Base-by-base conservation (phyloP, 1,140 invertebrate genomes). In the Octopus sinensis region DNA sequence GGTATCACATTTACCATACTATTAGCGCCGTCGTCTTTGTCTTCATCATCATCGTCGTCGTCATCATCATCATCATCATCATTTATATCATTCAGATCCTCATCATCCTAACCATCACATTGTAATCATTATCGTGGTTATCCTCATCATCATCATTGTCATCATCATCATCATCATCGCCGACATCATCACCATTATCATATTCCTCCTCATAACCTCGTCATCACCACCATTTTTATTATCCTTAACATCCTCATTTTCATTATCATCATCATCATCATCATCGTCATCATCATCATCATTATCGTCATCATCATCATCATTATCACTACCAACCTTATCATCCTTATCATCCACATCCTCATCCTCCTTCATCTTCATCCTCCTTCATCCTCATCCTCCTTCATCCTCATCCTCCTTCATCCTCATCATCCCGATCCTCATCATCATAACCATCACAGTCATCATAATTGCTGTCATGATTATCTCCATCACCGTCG, bases 211-310 rank as follows among this genome's bases (percentile, higher is more conserved):
- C 13, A n/a, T 23, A 13, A n/a, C 12, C 51, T 23, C 12, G 4
- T 5, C 5, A 4, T 78, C 51, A 5, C 76, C 76, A 13, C 51
- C 12, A 78, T 78, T 13, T 51, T 12, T 78, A 23, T 13, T 78
- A 78, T 51, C 4, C 13, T 51, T 78, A 4, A 3, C 13, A 13
- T n/a, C 76, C 51, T n/a, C 51, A 1, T 71, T 13, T 23, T 56
- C 54, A 79, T 54, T 53, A 79, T 79, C 54, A 79, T 81, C 76
- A 81, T 81, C 80, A 78, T 81, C 53, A 81, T 81, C 76, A 81
- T 78, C 80, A 81, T 81, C 76, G 54, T 81, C 80, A 76, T 78
- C 76, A 76, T 81, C 80, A 56, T 81, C 80, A 78, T 81, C 80
- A 56, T 81, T 51, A 78, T 77, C 71, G 54, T 81, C 76, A 79